Evolutionary conservation across 2,113 vertebrate species (phyloP).

Genomic region (Saiga tatarica): DNA sequence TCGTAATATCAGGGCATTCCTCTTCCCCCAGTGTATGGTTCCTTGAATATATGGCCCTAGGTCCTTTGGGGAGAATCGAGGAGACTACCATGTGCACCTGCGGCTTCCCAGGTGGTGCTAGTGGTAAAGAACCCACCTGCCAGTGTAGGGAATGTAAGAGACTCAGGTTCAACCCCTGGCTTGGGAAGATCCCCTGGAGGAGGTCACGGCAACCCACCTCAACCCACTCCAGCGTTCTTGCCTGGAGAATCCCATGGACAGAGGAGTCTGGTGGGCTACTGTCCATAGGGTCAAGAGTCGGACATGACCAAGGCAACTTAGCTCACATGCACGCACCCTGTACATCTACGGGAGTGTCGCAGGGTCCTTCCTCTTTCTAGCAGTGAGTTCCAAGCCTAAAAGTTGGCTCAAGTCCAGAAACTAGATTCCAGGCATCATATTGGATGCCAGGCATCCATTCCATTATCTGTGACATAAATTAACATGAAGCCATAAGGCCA

Average conservation of each 20-base stretch:
- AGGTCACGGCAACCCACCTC: background rate
- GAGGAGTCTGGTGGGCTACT: background rate
- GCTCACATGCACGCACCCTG: background rate
- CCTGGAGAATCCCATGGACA: background rate
- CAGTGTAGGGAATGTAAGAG: background rate
- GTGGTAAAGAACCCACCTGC: background rate
- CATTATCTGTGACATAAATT: background rate
- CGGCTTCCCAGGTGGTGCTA: background rate
- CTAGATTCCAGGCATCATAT: background rate
- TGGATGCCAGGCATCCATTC: background rate
- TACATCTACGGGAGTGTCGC: background rate
- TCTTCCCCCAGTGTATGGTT: background rate
- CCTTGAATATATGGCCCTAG: background rate
- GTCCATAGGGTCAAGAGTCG: background rate
- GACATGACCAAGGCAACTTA: background rate
- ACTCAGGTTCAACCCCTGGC: background rate
- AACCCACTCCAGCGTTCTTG: background rate
- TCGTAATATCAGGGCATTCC: background rate
- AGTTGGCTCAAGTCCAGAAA: slow-evolving; percentile 10
- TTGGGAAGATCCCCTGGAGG: background rate
- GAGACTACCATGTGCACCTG: background rate
- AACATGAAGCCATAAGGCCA: background rate
- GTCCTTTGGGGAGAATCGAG: background rate
- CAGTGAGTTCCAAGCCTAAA: background rate
- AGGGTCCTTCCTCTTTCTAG: background rate